Evolutionary conservation across 64 coral and sea anemone species (phyloP).

Genomic region (Acropora yongei): DNA sequence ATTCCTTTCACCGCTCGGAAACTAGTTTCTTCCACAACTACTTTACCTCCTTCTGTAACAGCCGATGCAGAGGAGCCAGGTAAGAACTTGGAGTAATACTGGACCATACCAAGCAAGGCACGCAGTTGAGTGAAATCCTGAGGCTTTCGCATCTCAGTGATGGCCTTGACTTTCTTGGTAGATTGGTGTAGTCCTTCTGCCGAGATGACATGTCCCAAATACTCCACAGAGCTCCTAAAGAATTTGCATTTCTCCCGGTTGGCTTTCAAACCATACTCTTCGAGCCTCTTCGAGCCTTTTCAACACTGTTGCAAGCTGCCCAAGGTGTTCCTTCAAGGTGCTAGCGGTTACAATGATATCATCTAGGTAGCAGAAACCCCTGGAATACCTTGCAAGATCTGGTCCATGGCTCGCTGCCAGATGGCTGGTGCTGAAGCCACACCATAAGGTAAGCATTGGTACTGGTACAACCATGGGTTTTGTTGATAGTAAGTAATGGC

Average conservation of each 20-base stretch:
- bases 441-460: constrained; percentile 1
- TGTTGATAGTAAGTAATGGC: too few relatives aligned
- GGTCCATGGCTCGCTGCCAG: not conserved
- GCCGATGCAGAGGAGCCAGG: not conserved
- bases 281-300: constrained; percentile 8
- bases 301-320: not conserved
- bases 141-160: not conserved
- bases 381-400: not conserved
- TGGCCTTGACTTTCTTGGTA: constrained; percentile 32
- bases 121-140: constrained; percentile 20
- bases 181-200: constrained; percentile 27
- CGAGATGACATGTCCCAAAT: constrained; percentile 43
- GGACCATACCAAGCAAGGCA: constrained; percentile 42
- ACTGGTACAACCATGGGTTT: too few relatives aligned
- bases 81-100: constrained; percentile 30
- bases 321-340: not conserved
- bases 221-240: constrained; percentile 23
- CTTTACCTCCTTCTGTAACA: constrained; percentile 3
- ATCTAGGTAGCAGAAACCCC: constrained; percentile 29
- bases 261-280: constrained; percentile 42
- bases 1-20: constrained; percentile 19
- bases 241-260: constrained; percentile 50
- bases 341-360: constrained; percentile 16
- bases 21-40: constrained; percentile 14
- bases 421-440: constrained; percentile 43